A percentile compares a stretch with the other conserved stretches of the same genome.
phyloP scores from a whole-genome alignment of 1,140 invertebrate species.

The Drosophila ambigua region DNA sequence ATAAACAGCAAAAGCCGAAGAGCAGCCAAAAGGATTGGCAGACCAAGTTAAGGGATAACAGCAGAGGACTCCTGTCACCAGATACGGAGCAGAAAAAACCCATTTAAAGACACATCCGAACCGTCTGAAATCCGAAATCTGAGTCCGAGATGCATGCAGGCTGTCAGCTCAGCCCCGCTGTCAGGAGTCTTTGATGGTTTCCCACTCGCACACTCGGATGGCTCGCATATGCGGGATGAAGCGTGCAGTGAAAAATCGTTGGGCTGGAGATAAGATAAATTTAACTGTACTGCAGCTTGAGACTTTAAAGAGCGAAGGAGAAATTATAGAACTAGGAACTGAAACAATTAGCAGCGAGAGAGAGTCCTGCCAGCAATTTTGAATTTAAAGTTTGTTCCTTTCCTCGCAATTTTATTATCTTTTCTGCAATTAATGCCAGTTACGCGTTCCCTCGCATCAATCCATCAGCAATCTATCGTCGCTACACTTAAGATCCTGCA shows the following conservation, averaged over 20 bases:
- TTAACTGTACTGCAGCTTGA: background rate
- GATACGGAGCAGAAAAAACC: conserved; percentile 7
- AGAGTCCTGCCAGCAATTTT: no score
- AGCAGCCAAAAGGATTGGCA: conserved; percentile 8
- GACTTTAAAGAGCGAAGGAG: no score
- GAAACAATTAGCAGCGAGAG: no score
- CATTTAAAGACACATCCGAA: conserved; percentile 33
- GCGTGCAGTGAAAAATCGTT: background rate
- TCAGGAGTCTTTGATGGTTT: conserved; percentile 32
- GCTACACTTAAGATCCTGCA: no score
- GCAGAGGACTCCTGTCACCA: conserved; percentile 21
- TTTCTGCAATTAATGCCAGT: no score
- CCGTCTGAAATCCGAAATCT: conserved; percentile 29
- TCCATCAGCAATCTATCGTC: background rate
- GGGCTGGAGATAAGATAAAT: background rate
- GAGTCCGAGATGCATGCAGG: conserved; percentile 32
- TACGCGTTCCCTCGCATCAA: background rate
- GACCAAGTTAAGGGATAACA: conserved; percentile 47
- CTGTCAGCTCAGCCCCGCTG: conserved; percentile 46
- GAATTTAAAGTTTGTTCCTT: no score
- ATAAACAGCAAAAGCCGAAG: conserved; percentile 27
- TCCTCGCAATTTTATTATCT: no score
- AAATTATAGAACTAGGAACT: no score
- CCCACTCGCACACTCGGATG: background rate
- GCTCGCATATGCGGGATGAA: background rate